These are phyloP conservation scores for Idaea straminata DNA, from an alignment of 2,888 invertebrate genomes.

Conservation along the genomic window DNA sequence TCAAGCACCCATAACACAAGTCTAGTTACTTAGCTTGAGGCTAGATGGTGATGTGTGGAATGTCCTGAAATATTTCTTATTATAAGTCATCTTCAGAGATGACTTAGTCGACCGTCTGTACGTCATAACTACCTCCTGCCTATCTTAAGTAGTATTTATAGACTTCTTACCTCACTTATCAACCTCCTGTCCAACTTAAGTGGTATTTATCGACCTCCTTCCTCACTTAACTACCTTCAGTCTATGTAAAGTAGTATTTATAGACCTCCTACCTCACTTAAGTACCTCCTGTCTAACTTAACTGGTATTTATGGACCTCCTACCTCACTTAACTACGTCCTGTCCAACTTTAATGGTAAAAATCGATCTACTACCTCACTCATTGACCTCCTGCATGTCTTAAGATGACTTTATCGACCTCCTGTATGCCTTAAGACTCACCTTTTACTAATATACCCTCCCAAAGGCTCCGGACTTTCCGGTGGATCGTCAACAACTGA, in stretches of 20 bases:
- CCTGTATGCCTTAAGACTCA: constrained; percentile 23
- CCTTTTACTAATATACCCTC: constrained; percentile 46
- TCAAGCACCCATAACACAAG: no score
- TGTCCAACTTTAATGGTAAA: background rate
- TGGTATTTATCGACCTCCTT: background rate
- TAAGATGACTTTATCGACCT: background rate
- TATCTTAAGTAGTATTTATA: background rate
- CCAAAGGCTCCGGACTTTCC: constrained; percentile 39
- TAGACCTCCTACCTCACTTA: background rate
- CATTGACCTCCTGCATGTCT: no score
- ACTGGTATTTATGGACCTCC: background rate
- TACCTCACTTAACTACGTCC: background rate
- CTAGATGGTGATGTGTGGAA: no score
- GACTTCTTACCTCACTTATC: background rate
- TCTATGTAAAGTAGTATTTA: background rate
- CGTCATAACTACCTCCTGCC: background rate
- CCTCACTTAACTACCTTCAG: background rate
- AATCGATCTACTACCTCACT: background rate
- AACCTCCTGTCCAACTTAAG: background rate
- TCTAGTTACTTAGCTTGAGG: no score
- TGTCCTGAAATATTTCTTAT: no score
- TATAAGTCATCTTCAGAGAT: no score
- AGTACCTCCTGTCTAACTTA: background rate
- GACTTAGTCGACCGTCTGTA: no score
- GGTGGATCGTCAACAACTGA: constrained; percentile 36